Base-by-base conservation (phyloP, 1,140 invertebrate species). In the Lepidurus apus region DNA sequence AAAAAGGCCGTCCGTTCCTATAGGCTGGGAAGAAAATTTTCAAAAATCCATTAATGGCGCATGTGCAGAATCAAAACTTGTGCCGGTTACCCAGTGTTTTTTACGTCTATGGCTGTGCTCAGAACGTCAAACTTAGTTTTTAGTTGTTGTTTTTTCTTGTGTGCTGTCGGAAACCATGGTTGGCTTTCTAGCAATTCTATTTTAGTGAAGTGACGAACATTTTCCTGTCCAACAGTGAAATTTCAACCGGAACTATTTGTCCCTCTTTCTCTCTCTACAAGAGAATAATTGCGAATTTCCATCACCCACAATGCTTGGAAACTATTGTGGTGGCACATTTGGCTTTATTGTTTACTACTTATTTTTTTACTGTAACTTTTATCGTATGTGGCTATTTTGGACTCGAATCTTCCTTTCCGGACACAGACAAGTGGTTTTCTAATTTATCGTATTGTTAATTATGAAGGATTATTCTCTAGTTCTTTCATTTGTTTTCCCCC, bases 21-120 rank as follows among this genome's bases (percentile, higher is more conserved):
- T 65, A 7, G 13, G 21, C 8, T 17, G 8, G 53, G 53, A 17
- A 65, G 13, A 65, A 65, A 65, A 65, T 65, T n/a, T 65, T 65
- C 21, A 21, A 21, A 65, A 65, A 65, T 65, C 53, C 9, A n/a
- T 13, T 65, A n/a, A n/a, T 65, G 17, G 17, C 53, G 53, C 53
- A 21, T 65, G 53, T 21, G 53, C 13, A 65, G 53, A 65, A 65
- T 65, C 53, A 65, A 65, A 65, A 65, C 53, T 65, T 65, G 7
- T 65, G 53, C 53, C 53, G 53, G 53, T 65, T 65, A 65, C 53
- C 53, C 53, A 65, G 53, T 65, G 53, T 65, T 65, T 21, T n/a
- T 11, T 65, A n/a, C 21, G 17, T 47, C 17, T 47, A 10, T 17
- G 10, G 53, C 53, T 65, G 53, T 65, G 53, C 53, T 65, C 53